These are phyloP conservation scores for Spisula subtruncata DNA, from an alignment of 2,888 invertebrate species.

Conservation along the genomic window DNA sequence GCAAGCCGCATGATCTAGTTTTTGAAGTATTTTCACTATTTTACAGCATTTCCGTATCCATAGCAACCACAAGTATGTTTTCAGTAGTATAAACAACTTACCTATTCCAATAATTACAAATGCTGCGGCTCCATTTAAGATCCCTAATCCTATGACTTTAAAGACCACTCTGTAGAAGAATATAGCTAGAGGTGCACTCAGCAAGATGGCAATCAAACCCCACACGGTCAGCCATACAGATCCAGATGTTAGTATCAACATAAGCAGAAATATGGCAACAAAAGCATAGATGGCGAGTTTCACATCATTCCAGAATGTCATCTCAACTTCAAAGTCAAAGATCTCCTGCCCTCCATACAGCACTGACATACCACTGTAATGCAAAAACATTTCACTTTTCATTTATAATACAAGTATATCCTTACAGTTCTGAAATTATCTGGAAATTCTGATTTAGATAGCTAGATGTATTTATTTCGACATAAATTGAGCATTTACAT, in stretches of 20 bases:
- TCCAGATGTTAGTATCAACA: conserved; percentile 84
- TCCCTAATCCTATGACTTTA: conserved; percentile 81
- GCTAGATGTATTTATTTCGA: too few relatives aligned
- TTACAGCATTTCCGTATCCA: too few relatives aligned
- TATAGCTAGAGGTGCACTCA: conserved; percentile 84
- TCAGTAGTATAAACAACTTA: conserved; percentile 63
- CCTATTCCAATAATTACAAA: conserved; percentile 87
- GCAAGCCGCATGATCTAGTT: too few relatives aligned
- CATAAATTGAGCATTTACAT: too few relatives aligned
- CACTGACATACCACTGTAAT: conserved; percentile 71
- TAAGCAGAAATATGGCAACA: conserved; percentile 80
- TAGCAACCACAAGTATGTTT: too few relatives aligned
- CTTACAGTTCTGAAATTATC: too few relatives aligned
- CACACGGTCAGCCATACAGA: conserved; percentile 84
- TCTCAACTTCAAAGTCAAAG: conserved; percentile 85
- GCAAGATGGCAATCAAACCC: conserved; percentile 80
- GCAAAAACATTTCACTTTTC: neutral
- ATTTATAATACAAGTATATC: too few relatives aligned
- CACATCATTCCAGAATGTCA: conserved; percentile 85
- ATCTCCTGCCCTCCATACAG: conserved; percentile 85
- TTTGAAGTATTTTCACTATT: too few relatives aligned
- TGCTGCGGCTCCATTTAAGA: conserved; percentile 86
- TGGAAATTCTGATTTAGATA: too few relatives aligned
- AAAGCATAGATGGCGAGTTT: conserved; percentile 80
- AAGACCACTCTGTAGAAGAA: conserved; percentile 85